Base-by-base conservation (phyloP, 2,797 vertebrate species). In the Ctenochaetus hawaiiensis region DNA sequence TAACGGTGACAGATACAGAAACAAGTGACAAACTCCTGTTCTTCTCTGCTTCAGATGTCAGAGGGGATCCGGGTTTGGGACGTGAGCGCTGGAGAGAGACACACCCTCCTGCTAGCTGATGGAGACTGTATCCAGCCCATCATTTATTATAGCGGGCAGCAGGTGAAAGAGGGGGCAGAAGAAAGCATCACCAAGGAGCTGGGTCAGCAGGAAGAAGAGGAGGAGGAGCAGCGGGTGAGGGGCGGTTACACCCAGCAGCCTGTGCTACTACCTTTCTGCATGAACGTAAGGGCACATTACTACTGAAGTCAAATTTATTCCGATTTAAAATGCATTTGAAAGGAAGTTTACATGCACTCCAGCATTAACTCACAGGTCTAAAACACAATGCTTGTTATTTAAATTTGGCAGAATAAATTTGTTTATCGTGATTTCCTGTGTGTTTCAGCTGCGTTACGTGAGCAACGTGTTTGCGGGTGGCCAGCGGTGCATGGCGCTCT, bases 101-200 rank as follows among this genome's bases (percentile, higher is more conserved):
- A 97, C 93, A 97, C 96, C 44, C 89, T 99, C 11, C 95, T 99
- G 72, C 89, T 99, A 54, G 96, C 96, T 23, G 98, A 99, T 52
- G 97, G 97, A 10, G 96, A 97, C 86, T 98, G 97, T 67, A 97
- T 96, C 84, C 97, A 98, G 77, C 97, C 98, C 87, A 97, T 95
- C 52, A 92, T 99, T 37, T 99, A 98, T 91, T 99, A 97, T 86
- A 96, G 97, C 81, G 98, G 98, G 6, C 94, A 93, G 81, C 96
- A 97, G 90, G 92, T 95, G 70, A 90, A 61, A 20, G 87, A 86
- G 30, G 30, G 30, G n/a, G 87, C 48, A 30, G 69, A 83, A n/a
- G 56, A 51, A 54, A 20, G 20, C 17, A 17, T 48, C 4, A 84
- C 85, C 65, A 77, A 80, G 51, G 80, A 84, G 69, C 5, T 0